phyloP scores from a whole-genome alignment of 2,888 invertebrate genomes.

The Fragum whitleyi region DNA sequence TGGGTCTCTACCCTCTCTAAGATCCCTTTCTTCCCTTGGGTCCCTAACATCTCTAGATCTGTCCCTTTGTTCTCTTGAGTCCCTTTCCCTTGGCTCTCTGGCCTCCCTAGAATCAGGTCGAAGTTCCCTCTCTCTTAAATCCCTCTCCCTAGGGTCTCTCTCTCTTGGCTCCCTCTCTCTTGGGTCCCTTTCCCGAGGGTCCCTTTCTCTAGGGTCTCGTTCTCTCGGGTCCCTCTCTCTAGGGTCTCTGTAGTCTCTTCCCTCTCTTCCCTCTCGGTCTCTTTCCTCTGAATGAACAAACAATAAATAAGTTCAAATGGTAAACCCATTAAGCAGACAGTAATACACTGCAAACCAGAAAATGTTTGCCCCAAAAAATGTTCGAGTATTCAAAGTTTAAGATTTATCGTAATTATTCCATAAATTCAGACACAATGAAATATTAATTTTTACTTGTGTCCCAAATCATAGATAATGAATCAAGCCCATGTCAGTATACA shows the following conservation, averaged over 20 bases:
- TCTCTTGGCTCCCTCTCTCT: conserved; percentile 50
- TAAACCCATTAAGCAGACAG: too few relatives aligned
- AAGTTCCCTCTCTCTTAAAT: conserved; percentile 47
- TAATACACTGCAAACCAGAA: too few relatives aligned
- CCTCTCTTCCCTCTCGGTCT: conserved; percentile 34
- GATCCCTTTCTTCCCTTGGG: conserved; percentile 26
- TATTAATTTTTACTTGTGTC: too few relatives aligned
- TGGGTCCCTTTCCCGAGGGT: conserved; percentile 30
- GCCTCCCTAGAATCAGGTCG: conserved; percentile 26
- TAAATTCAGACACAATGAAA: too few relatives aligned
- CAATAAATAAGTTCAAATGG: too few relatives aligned
- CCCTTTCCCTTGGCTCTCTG: conserved; percentile 39
- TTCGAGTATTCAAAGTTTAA: too few relatives aligned
- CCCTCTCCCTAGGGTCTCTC: conserved; percentile 45
- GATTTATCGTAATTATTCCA: too few relatives aligned
- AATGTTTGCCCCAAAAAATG: too few relatives aligned
- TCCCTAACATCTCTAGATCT: conserved; percentile 27
- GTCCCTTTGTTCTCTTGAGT: conserved; percentile 36
- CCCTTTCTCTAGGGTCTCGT: conserved; percentile 37
- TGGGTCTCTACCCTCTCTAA: conserved; percentile 26
- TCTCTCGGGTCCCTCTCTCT: conserved; percentile 38
- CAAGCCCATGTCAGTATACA: too few relatives aligned
- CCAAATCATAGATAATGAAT: too few relatives aligned
- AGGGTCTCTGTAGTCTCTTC: conserved; percentile 34
- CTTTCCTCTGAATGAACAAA: conserved; percentile 32